Evolutionary conservation across 2,888 invertebrate genomes (phyloP).

Genomic region (Holacanthella duospinosa): DNA sequence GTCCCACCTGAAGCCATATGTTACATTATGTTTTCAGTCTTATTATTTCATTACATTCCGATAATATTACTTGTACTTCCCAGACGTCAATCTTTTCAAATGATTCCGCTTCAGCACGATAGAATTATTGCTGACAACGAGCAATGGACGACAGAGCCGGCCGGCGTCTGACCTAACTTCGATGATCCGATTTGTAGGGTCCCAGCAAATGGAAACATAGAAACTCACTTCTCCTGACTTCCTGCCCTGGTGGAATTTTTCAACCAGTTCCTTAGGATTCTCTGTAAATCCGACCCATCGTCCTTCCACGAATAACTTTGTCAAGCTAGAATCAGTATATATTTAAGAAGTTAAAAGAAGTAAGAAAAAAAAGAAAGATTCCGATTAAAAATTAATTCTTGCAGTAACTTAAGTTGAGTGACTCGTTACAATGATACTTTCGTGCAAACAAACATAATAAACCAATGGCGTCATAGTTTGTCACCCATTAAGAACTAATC

Average conservation of each 20-base stretch:
- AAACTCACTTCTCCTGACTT: neutral
- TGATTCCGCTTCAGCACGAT: slow-evolving; percentile 48
- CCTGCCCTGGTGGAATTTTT: slow-evolving; percentile 39
- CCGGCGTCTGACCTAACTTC: slow-evolving; percentile 54
- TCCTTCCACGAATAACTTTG: slow-evolving; percentile 54
- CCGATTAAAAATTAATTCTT: too few species aligned
- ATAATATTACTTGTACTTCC: slow-evolving; percentile 11
- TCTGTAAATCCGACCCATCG: slow-evolving; percentile 52
- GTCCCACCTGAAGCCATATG: slow-evolving; percentile 33
- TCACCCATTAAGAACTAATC: too few species aligned
- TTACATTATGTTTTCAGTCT: too few species aligned
- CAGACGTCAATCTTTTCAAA: slow-evolving; percentile 48
- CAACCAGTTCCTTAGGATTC: slow-evolving; percentile 51
- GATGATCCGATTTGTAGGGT: slow-evolving; percentile 18
- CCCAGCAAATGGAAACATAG: slow-evolving; percentile 48
- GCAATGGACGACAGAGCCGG: slow-evolving; percentile 50
- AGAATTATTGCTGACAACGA: slow-evolving; percentile 51
- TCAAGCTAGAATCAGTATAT: slow-evolving; percentile 42
- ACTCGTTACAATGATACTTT: too few species aligned
- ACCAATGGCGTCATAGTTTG: too few species aligned
- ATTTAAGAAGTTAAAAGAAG: neutral
- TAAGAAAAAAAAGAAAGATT: neutral
- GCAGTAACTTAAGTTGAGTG: too few species aligned
- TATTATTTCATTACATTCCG: slow-evolving; percentile 5
- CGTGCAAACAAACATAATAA: too few species aligned